These are phyloP conservation scores for Hydrotaea cyrtoneurina DNA, from an alignment of 2,888 invertebrate genomes.

Conservation along the genomic window DNA sequence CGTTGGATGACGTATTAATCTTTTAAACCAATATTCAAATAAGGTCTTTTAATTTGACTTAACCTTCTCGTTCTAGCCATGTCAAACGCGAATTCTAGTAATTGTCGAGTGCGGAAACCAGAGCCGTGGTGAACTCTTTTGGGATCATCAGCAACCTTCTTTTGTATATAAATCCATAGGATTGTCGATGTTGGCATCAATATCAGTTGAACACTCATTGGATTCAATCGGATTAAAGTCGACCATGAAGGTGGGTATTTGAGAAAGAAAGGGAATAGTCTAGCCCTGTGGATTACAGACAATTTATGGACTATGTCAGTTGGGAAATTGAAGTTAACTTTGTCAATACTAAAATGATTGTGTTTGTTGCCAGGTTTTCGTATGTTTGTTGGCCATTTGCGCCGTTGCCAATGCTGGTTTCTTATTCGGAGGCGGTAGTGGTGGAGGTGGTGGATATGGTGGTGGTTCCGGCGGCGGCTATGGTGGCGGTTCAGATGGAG, in stretches of 20 bases:
- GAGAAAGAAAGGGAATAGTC: constrained; percentile 3
- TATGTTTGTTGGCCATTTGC: constrained; percentile 66
- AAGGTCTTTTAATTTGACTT: not conserved
- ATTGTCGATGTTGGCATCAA: constrained; percentile 37
- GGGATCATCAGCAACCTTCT: not conserved
- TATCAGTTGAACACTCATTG: constrained; percentile 45
- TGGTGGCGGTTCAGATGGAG: constrained; percentile 29
- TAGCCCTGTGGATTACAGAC: constrained; percentile 48
- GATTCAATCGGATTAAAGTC: constrained; percentile 12
- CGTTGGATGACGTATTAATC: not conserved
- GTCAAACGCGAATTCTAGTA: not conserved
- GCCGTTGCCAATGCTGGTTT: constrained; percentile 68
- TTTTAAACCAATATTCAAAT: not conserved
- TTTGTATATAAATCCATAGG: constrained; percentile 44
- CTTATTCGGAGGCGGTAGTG: constrained; percentile 51
- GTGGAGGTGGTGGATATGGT: constrained; percentile 40
- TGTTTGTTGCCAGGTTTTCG: constrained; percentile 63
- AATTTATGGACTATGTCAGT: not conserved
- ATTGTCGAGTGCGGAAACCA: not conserved
- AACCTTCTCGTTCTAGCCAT: not conserved
- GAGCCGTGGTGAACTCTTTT: too few relatives aligned
- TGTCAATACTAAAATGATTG: too few relatives aligned
- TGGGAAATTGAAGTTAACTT: not conserved
- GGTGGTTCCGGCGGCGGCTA: constrained; percentile 38
- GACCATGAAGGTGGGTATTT: constrained; percentile 60